Evolutionary conservation across 2,888 invertebrate species (phyloP).

Genomic region (Aelia acuminata): DNA sequence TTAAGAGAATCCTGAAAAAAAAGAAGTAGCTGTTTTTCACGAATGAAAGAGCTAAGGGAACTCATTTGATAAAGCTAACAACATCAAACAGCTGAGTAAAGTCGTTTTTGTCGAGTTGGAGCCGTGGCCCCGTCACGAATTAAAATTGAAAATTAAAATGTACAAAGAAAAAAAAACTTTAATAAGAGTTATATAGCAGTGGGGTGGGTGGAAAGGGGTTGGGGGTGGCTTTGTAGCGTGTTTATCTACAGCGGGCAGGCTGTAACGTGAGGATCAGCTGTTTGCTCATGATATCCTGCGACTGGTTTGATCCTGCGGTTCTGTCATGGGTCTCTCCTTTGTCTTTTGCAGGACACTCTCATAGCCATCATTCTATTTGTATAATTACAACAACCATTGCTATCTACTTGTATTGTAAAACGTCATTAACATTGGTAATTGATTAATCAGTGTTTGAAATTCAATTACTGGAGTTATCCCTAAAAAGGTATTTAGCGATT

Average conservation of each 20-base stretch:
- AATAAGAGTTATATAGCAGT: background rate
- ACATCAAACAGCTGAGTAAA: background rate
- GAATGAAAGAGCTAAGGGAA: background rate
- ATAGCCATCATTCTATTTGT: background rate
- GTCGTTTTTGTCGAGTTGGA: background rate
- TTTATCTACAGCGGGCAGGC: background rate
- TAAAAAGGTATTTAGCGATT: too few species aligned
- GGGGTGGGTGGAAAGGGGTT: too few species aligned
- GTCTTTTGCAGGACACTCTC: background rate
- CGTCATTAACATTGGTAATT: background rate
- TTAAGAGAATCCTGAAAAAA: background rate
- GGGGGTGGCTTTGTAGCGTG: background rate
- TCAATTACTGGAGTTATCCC: too few species aligned
- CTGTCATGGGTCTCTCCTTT: background rate
- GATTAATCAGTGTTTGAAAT: background rate
- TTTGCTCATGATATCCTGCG: background rate
- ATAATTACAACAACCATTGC: background rate
- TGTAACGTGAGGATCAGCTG: slow-evolving; percentile 14
- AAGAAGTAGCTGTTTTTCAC: background rate
- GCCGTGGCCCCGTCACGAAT: background rate
- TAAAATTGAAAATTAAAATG: slow-evolving; percentile 42
- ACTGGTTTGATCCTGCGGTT: background rate
- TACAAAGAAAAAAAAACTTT: slow-evolving; percentile 27
- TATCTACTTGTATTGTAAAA: background rate
- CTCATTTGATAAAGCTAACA: slow-evolving; percentile 30